A percentile compares a stretch with the other conserved stretches of the same genome.
phyloP scores from a whole-genome alignment of 53 echinoderm and acorn worm species.

The Luidia sarsii region DNA sequence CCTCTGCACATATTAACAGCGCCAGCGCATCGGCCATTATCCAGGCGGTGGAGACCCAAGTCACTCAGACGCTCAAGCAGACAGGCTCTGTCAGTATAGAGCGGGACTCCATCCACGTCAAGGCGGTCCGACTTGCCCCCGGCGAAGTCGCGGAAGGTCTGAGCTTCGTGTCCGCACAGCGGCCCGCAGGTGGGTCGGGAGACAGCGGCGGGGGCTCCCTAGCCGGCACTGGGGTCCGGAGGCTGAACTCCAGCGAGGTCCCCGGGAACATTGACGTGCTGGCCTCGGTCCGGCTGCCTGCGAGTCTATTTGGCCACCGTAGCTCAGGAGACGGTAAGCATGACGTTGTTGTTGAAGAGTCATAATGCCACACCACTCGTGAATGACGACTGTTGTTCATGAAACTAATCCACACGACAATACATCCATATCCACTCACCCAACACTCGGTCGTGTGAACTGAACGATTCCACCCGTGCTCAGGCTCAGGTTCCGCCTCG shows the following conservation, averaged over 20 bases:
- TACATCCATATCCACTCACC: too few species aligned
- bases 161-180: slow-evolving; percentile 2
- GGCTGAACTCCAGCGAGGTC: slow-evolving; percentile 9
- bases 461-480: too few species aligned
- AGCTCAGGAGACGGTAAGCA: background rate
- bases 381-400: too few species aligned
- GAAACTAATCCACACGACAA: too few species aligned
- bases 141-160: background rate
- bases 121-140: background rate
- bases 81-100: slow-evolving; percentile 1
- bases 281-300: slow-evolving; percentile 5
- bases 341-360: background rate
- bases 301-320: background rate
- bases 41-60: slow-evolving; percentile 44
- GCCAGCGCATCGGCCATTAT: slow-evolving; percentile 2
- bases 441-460: too few species aligned
- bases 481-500: too few species aligned
- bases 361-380: too few species aligned
- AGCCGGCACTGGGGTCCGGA: slow-evolving; percentile 11
- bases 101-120: slow-evolving; percentile 8
- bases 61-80: slow-evolving; percentile 6
- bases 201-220: background rate
- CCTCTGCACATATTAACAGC: background rate
- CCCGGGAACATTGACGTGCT: background rate
- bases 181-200: background rate